Conservation (phyloP, 2,113 vertebrate genomes). For the Perca schrenkii region DNA sequence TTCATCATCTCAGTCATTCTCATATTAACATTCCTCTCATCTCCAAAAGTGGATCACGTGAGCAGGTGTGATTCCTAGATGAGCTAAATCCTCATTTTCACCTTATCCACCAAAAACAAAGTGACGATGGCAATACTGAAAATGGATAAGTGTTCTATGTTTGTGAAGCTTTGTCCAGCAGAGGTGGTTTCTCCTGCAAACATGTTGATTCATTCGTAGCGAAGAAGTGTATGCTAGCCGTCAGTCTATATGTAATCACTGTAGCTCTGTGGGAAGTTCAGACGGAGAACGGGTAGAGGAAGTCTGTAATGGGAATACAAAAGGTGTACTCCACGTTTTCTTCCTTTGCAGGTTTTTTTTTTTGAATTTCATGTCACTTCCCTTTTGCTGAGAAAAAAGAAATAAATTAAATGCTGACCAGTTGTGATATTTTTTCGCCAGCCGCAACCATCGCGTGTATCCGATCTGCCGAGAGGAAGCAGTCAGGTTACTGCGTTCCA, state of each 20-base stretch:
- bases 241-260: conserved; percentile 12
- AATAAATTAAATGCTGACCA: conserved; percentile 59
- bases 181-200: conserved; percentile 52
- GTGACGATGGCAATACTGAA: conserved; percentile 33
- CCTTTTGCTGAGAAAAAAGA: conserved; percentile 57
- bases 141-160: conserved; percentile 43
- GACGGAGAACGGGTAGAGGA: background rate
- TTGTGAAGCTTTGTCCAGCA: conserved; percentile 78
- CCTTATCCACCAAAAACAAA: conserved; percentile 8
- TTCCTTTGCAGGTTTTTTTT: conserved; percentile 23
- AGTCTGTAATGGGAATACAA: background rate
- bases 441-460: conserved; percentile 89
- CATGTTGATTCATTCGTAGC: background rate
- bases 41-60: background rate
- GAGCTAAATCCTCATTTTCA: conserved; percentile 1
- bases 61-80: background rate
- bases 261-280: conserved; percentile 2
- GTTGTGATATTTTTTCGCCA: conserved; percentile 87
- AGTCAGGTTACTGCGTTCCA: conserved; percentile 92
- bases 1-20: conserved; percentile 49
- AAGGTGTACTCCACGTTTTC: conserved; percentile 1
- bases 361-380: background rate
- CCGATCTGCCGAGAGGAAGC: conserved; percentile 92
- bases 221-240: background rate
- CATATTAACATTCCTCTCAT: conserved; percentile 9